Base-by-base conservation (phyloP, 1,140 invertebrate genomes). In the Drosophila takahashii region DNA sequence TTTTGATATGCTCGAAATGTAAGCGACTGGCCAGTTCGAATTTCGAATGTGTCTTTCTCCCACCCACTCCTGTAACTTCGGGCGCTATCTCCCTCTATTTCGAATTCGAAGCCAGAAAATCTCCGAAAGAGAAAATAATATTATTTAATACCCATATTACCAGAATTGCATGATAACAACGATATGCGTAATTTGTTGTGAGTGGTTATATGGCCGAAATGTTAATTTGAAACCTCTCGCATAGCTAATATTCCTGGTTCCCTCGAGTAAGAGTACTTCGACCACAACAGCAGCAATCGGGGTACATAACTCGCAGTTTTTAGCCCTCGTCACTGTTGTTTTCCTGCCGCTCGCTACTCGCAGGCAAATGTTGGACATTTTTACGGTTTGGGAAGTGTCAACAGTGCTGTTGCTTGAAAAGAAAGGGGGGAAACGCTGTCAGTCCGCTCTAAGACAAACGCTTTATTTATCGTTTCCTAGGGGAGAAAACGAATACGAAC, bases 381-480 rank as follows among this genome's bases (percentile, higher is more conserved):
- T 87, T 87, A 86, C 75, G 75, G 83, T 75, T 87, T 87, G 83
- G 79, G 75, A 83, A 89, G 80, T 89, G 83, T 87, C 81, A 87
- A 66, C 75, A 71, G 52, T 62, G 50, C 34, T 56, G 67, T 59
- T 56, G 45, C 22, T 15, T 26, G 16, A 48, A 54, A 47, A 53
- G 67, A 32, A 51, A 36, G 42, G 34, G 37, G 36, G 67, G 61
- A 85, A 78, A 47, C 48, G 45, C 60, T 86, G 78, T 78, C 78
- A 70, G 62, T 64, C 50, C 18, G 72, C n/a, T 39, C 51, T 67
- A 81, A 71, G 74, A 71, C 70, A 61, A 65, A 79, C 84, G 36
- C 58, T 77, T 89, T 86, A 87, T 89, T 87, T 89, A 77, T 89
- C 47, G 56, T 52, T 81, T 87, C 70, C 75, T 48, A 26, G 51